Evolutionary conservation across 2,113 vertebrate species (phyloP), one percentile per base, ranked within the genome.

Genomic region (Pseudorasbora parva): DNA sequence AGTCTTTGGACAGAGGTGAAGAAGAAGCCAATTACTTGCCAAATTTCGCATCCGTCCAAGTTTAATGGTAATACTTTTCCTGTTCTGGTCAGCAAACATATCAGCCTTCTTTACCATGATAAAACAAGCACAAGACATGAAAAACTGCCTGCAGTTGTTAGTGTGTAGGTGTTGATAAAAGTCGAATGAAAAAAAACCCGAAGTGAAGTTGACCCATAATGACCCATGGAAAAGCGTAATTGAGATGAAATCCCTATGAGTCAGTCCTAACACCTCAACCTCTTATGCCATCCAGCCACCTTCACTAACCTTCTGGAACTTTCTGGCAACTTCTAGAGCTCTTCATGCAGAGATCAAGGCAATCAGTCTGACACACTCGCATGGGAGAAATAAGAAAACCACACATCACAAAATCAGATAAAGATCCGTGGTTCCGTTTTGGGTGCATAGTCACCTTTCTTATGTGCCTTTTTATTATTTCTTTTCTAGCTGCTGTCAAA

Each of bases 71-170:
- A 87, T 37, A 17, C 27, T 84, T 87, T 81, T 15, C 71, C 21
- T 59, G 11, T n/a, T 27, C 5, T 74, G 68, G 75, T 87, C 79
- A 74, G 57, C 64, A 72, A 78, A 87, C 37, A 87, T 27, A 75
- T 19, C 25, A 17, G 33, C 23, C 51, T 30, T 84, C 68, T 59
- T 23, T 33, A 8, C 12, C 47, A 86, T 25, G 37, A 57, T 27
- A 49, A 68, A 60, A 62, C 25, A 81, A 80, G 5, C 8, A 11
- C 62, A 15, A n/a, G 9, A 59, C 8, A 23, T 10, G 5, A 62
- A 82, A 78, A 75, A 64, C 7, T 49, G 21, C 73, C 15, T 41
- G 47, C 23, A 25, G 33, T 45, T 25, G 3, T 59, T 43, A 25
- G 23, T 33, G 25, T 83, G 56, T 60, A 41, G 72, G 45, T 59